Evolutionary conservation across 1,140 invertebrate genomes (phyloP), one percentile per base, ranked within the genome.

Genomic region (Papilio dardanus): DNA sequence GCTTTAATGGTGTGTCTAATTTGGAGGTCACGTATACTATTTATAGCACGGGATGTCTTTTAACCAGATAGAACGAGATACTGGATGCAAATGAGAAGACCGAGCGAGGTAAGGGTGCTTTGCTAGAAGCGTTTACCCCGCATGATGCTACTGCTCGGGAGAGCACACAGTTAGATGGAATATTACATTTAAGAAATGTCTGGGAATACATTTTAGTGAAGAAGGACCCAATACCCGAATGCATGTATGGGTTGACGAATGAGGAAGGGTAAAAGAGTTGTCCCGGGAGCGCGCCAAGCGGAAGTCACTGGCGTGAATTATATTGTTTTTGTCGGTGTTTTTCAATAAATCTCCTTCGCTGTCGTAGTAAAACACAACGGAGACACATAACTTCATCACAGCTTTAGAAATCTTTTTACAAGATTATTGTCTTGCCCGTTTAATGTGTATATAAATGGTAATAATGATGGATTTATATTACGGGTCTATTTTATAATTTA

Each of bases 41-140:
- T 62, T 62, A 62, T 62, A 62, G 54, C 54, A 28, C 30, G 30
- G 24, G 54, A 62, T 62, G 24, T 62, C 21, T 62, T 62, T 62
- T 62, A 62, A 62, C 54, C 54, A 62, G 54, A 62, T 62, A 62
- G 54, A 62, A 62, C 54, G 54, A 62, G 54, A 30, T 24, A 62
- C 54, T 30, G 54, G 54, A 62, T 14, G 10, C 12, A 28, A 62
- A 62, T 28, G 24, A 24, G 54, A 62, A 62, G 54, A 30, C 54
- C 24, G 24, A 30, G 14, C 21, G 54, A 28, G 24, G 54, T 62
- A 24, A n/a, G n/a, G 21, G 21, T 28, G 21, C 54, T 12, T 24
- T 54, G 21, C 19, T 54, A 24, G 50, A 54, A 62, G 24, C 21
- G 14, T 30, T 62, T 62, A 24, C 21, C 54, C 21, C 24, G 54